Evolutionary conservation across 2,888 invertebrate species (phyloP), one percentile per base, ranked within the genome.

Genomic region (Crepidodera aurea): DNA sequence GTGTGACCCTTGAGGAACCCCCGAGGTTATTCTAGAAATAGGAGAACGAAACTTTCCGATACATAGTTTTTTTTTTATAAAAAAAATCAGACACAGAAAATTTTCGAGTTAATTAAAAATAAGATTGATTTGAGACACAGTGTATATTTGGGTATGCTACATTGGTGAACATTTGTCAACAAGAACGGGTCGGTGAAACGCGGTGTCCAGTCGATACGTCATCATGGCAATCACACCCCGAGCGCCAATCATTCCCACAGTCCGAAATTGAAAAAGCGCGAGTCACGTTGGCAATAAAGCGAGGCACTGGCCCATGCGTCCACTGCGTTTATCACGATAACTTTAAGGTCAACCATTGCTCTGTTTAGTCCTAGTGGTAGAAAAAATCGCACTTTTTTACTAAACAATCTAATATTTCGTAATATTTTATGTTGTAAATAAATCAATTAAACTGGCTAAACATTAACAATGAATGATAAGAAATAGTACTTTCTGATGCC

Each of bases 211-310:
- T 77, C 80, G 76, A 79, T 81, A 80, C 78, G 81, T 82, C 81
- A 82, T 81, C 80, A 77, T 77, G 79, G 79, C 80, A 82, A 81
- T 81, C 81, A 79, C 81, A 81, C 81, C 81, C 81, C 77, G 73
- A 82, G 81, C 81, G 81, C 79, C 81, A 80, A 82, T 82, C 80
- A 80, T 80, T 79, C 79, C 77, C 77, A 75, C 77, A 74, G 77
- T 76, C 77, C 79, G 79, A 81, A 82, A 82, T 82, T 82, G 81
- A 81, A 82, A 81, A 82, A 80, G 80, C 81, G 80, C 79, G 79
- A 81, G 79, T 79, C 81, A 81, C 81, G 80, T 79, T 77, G 77
- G 79, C 80, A 81, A 81, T 81, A 82, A 82, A 81, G 79, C 75
- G 77, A 75, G 77, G 77, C 77, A 76, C 73, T 74, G 76, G 77